Conservation (phyloP, 1,140 invertebrate species). For the Macrostomum lignano region DNA sequence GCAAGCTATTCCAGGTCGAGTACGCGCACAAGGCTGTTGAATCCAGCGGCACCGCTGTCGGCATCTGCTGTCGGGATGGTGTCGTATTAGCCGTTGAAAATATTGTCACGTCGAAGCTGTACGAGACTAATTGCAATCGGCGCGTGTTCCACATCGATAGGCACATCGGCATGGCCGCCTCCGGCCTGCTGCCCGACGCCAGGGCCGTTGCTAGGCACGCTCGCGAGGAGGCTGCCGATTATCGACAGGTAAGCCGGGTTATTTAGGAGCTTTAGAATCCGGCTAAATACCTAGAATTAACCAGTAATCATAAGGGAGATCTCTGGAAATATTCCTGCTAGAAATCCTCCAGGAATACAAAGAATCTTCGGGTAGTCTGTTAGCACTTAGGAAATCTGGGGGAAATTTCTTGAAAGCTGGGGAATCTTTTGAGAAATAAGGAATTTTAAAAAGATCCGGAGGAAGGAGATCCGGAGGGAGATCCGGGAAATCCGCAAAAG, state of each 20-base stretch:
- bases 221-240: slow-evolving; percentile 59
- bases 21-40: slow-evolving; percentile 97
- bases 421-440: too few relatives aligned
- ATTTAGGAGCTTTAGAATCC: too few relatives aligned
- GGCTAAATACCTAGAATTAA: too few relatives aligned
- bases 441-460: too few relatives aligned
- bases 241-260: slow-evolving; percentile 34
- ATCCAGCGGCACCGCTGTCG: slow-evolving; percentile 81
- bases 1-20: slow-evolving; percentile 91
- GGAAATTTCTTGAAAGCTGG: too few relatives aligned
- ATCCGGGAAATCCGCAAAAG: too few relatives aligned
- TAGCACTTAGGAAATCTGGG: too few relatives aligned
- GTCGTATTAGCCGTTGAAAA: slow-evolving; percentile 93
- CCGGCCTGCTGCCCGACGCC: slow-evolving; percentile 72
- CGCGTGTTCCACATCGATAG: slow-evolving; percentile 71
- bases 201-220: slow-evolving; percentile 63
- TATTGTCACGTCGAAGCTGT: slow-evolving; percentile 75
- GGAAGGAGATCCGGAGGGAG: too few relatives aligned
- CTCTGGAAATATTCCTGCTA: too few relatives aligned
- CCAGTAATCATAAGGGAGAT: too few relatives aligned
- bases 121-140: slow-evolving; percentile 68
- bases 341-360: too few relatives aligned
- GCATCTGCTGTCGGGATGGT: slow-evolving; percentile 69
- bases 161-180: slow-evolving; percentile 71
- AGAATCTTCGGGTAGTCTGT: too few relatives aligned